phyloP scores from a whole-genome alignment of 1,140 invertebrate species.

The Drosophila lowei region DNA sequence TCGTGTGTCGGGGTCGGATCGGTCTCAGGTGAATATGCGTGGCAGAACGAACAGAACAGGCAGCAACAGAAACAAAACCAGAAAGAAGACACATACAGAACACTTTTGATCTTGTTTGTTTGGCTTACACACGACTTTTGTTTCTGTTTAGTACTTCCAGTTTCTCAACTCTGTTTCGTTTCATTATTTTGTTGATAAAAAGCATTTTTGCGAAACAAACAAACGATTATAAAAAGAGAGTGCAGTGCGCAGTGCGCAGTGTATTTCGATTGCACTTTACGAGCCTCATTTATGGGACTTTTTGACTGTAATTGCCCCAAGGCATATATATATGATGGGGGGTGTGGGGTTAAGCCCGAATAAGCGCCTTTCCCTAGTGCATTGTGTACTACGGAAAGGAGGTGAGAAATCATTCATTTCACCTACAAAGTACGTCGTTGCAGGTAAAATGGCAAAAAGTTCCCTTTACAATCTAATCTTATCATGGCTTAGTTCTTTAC shows the following conservation, averaged over 20 bases:
- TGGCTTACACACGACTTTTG: constrained; percentile 12
- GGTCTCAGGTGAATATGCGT: constrained; percentile 20
- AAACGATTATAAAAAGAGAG: constrained; percentile 9
- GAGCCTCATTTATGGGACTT: constrained; percentile 26
- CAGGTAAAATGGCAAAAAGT: constrained; percentile 32
- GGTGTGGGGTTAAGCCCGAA: constrained; percentile 11
- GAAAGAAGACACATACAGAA: constrained; percentile 8
- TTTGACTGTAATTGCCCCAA: constrained; percentile 25
- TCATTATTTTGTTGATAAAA: constrained; percentile 8
- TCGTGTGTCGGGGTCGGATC: constrained; percentile 26
- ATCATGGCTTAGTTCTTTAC: constrained; percentile 20
- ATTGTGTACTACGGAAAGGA: no score
- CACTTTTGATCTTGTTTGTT: constrained; percentile 52
- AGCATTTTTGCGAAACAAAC: constrained; percentile 23
- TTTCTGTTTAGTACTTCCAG: constrained; percentile 29
- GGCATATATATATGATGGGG: constrained; percentile 14
- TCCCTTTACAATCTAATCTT: constrained; percentile 62
- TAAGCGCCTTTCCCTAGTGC: constrained; percentile 6
- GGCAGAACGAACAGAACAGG: constrained; percentile 4
- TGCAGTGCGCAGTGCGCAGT: constrained; percentile 39
- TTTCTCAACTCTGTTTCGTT: constrained; percentile 15
- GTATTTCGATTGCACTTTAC: constrained; percentile 31
- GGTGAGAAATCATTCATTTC: no score
- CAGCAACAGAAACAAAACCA: not conserved
- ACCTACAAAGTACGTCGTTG: not conserved